Base-by-base conservation (phyloP, 1,140 invertebrate genomes). In the Oncopodura yosiiana region DNA sequence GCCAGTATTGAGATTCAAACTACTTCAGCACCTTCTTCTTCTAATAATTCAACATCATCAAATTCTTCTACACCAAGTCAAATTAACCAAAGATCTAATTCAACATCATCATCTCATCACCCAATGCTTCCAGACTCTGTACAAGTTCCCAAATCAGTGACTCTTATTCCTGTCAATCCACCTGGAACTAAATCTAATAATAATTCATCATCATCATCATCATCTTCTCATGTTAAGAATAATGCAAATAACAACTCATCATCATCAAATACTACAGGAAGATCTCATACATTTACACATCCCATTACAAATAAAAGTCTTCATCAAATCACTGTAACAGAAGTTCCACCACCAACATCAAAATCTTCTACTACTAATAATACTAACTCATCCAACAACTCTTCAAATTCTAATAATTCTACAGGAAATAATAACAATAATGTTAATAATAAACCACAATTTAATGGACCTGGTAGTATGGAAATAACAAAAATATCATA, bases 401-500 rank as follows among this genome's bases (percentile, higher is more conserved):
- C 21, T 2, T 8, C 30, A 32, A 45, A 26, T 36, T 45, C 36
- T 4, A 49, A 8, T 23, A 14, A 8, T 37, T 3, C 29, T 9
- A 51, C 4, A n/a, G 29, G 8, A 24, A 43, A 18, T 27, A 39
- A 2, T 9, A 19, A 41, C n/a, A 3, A 39, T 21, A 3, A 12
- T 2, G 5, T 14, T 4, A 11, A 12, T 27, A 27, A 9, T n/a
- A 30, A 32, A 30, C 39, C 34, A 23, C 62, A 63, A 44, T 64
- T 64, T 29, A 64, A 53, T 48, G 62, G 58, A 19, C 62, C 62
- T 9, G 62, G 58, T 1, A 61, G 62, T 19, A 64, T 64, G 62
- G 62, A 64, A 46, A 64, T 64, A n/a, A 64, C 62, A 27, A 64
- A 64, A 32, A 64, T 64, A 39, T 61, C 58, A 18, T 64, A 52